Conservation (phyloP, 2,888 invertebrate species). For the Oscheius sp. region DNA sequence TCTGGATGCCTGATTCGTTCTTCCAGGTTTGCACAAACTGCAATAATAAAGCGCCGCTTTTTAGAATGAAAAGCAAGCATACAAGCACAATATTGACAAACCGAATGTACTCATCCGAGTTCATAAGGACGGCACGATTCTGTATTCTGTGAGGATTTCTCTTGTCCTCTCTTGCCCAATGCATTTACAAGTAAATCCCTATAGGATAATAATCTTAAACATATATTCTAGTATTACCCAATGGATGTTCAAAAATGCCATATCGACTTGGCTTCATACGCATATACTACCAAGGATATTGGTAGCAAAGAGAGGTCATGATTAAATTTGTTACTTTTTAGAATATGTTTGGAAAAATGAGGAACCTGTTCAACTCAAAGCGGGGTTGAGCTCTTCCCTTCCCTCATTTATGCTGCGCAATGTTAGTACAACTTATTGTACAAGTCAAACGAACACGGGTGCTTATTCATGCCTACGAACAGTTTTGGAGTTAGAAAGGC, state of each 20-base stretch:
- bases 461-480: constrained; percentile 95
- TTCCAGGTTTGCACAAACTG: constrained; percentile 71
- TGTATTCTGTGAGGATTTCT: constrained; percentile 80
- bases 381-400: constrained; percentile 75
- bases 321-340: constrained; percentile 27
- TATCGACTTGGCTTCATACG: constrained; percentile 93
- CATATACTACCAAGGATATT: constrained; percentile 94
- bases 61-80: constrained; percentile 95
- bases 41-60: background rate
- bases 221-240: constrained; percentile 74
- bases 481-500: constrained; percentile 91
- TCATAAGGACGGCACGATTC: constrained; percentile 75
- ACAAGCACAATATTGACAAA: constrained; percentile 74
- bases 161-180: constrained; percentile 93
- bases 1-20: constrained; percentile 97
- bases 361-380: constrained; percentile 90
- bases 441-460: constrained; percentile 95
- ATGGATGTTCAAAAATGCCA: constrained; percentile 93
- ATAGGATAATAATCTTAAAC: background rate
- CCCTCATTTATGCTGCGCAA: constrained; percentile 88
- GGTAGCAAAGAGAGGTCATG: no score
- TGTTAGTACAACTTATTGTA: constrained; percentile 92
- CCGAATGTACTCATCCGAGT: constrained; percentile 90
- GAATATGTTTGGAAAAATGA: constrained; percentile 88
- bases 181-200: constrained; percentile 84